These are phyloP conservation scores for Esox masquinongy DNA, from an alignment of 2,797 vertebrate genomes.

Conservation along the genomic window DNA sequence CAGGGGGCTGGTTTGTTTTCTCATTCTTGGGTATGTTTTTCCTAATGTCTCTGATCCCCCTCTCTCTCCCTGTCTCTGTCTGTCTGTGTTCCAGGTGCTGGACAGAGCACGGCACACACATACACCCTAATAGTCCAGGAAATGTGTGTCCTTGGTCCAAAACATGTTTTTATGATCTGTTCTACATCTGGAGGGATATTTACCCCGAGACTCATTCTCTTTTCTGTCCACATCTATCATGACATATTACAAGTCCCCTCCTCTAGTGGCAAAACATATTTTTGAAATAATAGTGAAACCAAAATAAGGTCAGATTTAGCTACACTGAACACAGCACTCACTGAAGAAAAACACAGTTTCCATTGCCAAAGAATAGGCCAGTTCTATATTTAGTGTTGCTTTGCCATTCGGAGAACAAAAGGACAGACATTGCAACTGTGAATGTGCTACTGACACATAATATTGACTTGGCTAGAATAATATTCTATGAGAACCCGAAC, in stretches of 20 bases:
- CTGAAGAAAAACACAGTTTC: constrained; percentile 57
- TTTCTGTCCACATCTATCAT: constrained; percentile 57
- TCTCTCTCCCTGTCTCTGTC: constrained; percentile 42
- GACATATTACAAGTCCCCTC: constrained; percentile 58
- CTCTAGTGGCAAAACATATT: constrained; percentile 74
- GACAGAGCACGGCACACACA: constrained; percentile 54
- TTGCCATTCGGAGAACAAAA: constrained; percentile 68
- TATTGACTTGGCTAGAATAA: constrained; percentile 38
- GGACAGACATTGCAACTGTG: constrained; percentile 62
- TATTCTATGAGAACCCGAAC: constrained; percentile 24
- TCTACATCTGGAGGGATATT: constrained; percentile 79
- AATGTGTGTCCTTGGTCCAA: constrained; percentile 80
- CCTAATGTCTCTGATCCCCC: constrained; percentile 53
- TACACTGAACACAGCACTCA: constrained; percentile 57
- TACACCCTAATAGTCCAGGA: constrained; percentile 77
- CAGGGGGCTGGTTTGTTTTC: constrained; percentile 54
- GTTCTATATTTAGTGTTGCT: constrained; percentile 71
- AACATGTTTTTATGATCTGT: constrained; percentile 91
- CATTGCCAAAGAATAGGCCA: constrained; percentile 53
- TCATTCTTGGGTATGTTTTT: constrained; percentile 70
- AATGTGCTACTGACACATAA: constrained; percentile 64
- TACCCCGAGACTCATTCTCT: constrained; percentile 74
- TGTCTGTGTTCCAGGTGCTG: constrained; percentile 70
- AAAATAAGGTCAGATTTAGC: constrained; percentile 64
- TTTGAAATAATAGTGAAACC: constrained; percentile 56